phyloP scores from a whole-genome alignment of 2,888 invertebrate genomes.

The Thymelicus lineola region DNA sequence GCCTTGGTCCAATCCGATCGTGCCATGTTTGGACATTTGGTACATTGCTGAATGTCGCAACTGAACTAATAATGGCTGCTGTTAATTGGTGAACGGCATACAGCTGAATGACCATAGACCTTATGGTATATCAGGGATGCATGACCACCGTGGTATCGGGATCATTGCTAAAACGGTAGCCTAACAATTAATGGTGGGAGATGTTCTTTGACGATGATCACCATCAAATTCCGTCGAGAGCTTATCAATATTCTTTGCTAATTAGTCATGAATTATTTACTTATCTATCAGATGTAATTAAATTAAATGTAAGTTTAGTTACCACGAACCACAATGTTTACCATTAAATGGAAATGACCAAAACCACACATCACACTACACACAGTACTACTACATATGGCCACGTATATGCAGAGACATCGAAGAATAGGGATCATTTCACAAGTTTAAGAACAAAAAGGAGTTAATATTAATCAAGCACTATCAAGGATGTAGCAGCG shows the following conservation, averaged over 20 bases:
- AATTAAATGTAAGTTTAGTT: too few species aligned
- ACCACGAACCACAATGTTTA: too few species aligned
- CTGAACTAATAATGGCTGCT: neutral
- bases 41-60: conserved; percentile 2
- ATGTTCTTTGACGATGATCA: neutral
- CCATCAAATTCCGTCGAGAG: neutral
- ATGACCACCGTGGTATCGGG: neutral
- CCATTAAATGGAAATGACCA: neutral
- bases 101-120: neutral
- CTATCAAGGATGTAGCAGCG: neutral
- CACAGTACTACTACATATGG: too few species aligned
- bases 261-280: too few species aligned
- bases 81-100: neutral
- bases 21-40: conserved; percentile 17
- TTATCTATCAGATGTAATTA: too few species aligned
- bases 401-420: neutral
- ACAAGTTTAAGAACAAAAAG: neutral
- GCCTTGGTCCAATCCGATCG: conserved; percentile 13
- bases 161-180: neutral
- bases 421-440: neutral
- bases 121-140: neutral
- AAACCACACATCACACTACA: neutral
- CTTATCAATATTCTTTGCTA: too few species aligned
- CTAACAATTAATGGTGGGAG: neutral
- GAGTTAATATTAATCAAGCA: neutral